Percentiles rank a stretch among this genome's conserved stretches.
Evolutionary conservation across 2,797 vertebrate species (phyloP).

Genomic region (Graptemys geographica): DNA sequence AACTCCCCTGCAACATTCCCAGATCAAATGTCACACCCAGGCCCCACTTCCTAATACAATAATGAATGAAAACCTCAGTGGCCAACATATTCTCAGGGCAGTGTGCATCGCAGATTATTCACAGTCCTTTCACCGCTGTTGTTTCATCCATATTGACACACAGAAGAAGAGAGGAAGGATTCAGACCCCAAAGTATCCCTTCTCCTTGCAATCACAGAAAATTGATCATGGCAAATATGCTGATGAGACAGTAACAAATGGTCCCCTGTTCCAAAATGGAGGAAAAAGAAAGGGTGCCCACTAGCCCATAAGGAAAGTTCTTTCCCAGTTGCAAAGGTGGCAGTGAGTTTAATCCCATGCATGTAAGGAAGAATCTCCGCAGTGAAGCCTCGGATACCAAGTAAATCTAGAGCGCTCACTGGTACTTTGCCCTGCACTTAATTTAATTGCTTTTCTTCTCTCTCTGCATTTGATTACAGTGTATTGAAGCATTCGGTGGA

Average conservation of each 20-base stretch:
- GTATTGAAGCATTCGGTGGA: slow-evolving; percentile 98
- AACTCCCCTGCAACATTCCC: too few relatives aligned
- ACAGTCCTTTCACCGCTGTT: not conserved
- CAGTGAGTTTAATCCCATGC: slow-evolving; percentile 40
- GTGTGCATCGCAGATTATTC: not conserved
- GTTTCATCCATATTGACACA: not conserved
- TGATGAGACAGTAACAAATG: not conserved
- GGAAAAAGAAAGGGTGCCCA: slow-evolving; percentile 13
- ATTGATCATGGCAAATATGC: slow-evolving; percentile 8
- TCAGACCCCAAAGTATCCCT: slow-evolving; percentile 49
- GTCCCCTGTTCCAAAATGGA: slow-evolving; percentile 34
- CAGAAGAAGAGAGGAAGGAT: slow-evolving; percentile 25
- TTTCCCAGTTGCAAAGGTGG: not conserved
- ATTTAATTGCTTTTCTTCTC: slow-evolving; percentile 46
- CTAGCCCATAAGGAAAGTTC: slow-evolving; percentile 35
- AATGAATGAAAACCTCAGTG: not conserved
- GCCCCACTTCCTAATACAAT: not conserved
- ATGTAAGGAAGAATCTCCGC: not conserved
- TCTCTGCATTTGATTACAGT: slow-evolving; percentile 78
- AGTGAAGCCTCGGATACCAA: not conserved
- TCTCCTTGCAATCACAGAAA: not conserved
- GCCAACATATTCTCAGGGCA: not conserved
- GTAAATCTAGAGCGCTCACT: slow-evolving; percentile 6
- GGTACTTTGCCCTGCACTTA: slow-evolving; percentile 24
- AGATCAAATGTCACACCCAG: too few relatives aligned